Conservation (phyloP, 2,113 vertebrate genomes). For the Dipodomys ordii region DNA sequence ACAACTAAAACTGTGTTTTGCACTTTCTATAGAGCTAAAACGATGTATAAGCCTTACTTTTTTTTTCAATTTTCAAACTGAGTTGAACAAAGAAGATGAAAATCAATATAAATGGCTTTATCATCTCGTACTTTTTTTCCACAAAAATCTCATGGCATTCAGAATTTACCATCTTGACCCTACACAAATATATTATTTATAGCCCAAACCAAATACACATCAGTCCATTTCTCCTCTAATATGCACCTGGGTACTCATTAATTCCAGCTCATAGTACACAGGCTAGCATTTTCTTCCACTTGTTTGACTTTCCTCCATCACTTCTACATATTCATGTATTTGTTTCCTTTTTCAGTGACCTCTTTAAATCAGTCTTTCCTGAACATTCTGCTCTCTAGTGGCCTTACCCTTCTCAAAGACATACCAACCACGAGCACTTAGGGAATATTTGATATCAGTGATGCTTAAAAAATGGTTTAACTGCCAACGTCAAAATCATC, state of each 20-base stretch:
- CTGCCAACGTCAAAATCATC: neutral
- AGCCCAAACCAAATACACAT: neutral
- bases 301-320: neutral
- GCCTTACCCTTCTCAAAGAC: neutral
- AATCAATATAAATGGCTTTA: neutral
- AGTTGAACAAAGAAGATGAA: neutral
- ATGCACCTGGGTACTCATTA: neutral
- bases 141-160: neutral
- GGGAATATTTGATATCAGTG: neutral
- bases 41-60: neutral
- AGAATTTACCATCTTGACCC: neutral
- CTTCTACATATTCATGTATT: neutral
- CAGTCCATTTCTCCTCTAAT: neutral
- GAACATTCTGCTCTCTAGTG: neutral
- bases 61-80: neutral
- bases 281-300: neutral
- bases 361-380: neutral
- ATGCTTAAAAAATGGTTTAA: neutral
- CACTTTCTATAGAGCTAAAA: neutral
- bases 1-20: neutral
- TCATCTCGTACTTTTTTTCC: neutral
- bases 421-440: neutral
- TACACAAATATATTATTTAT: neutral
- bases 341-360: neutral
- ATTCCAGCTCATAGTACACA: rapidly evolving